These are phyloP conservation scores for Dicyrtomina minuta DNA, from an alignment of 2,888 invertebrate genomes.

Conservation along the genomic window DNA sequence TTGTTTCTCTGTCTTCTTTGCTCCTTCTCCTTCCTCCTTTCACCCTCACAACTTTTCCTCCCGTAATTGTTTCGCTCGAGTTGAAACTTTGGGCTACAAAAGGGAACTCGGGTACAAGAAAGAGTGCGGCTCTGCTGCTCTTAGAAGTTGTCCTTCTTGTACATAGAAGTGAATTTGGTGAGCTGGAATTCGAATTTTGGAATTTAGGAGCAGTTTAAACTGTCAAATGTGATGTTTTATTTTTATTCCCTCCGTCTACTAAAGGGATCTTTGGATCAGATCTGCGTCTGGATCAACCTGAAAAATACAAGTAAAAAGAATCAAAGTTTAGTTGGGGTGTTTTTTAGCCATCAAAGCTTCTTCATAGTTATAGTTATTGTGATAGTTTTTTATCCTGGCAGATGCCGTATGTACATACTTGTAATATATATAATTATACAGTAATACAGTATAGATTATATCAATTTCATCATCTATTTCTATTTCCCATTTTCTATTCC, in stretches of 20 bases:
- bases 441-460: constrained; percentile 21
- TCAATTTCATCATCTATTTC: constrained; percentile 37
- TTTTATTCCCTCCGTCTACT: constrained; percentile 10
- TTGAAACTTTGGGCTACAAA: neutral
- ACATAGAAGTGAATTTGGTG: neutral
- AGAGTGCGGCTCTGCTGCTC: neutral
- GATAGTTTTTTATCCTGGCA: neutral
- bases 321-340: constrained; percentile 10
- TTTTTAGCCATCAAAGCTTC: neutral
- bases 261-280: neutral
- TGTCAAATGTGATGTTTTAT: constrained; percentile 25
- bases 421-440: neutral
- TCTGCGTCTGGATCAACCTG: constrained; percentile 13
- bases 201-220: constrained; percentile 15
- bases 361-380: neutral
- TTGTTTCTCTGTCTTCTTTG: neutral
- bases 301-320: constrained; percentile 24
- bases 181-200: neutral
- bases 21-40: constrained; percentile 1
- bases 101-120: neutral
- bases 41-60: constrained; percentile 8
- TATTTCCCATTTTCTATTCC: neutral
- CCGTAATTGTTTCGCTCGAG: constrained; percentile 18
- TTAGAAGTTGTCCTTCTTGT: neutral
- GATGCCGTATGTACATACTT: too few relatives aligned